Percentiles rank a stretch among this genome's conserved stretches.
Conservation (phyloP, 2,113 vertebrate genomes). For the zebrafish (Danio rerio) region GRCz12tu NC_133195.1:39804501-39805000, state of each 20-base stretch:
- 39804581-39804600: too few relatives aligned
- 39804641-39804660: background rate
- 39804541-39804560: too few relatives aligned
- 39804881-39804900: conserved; percentile 1
- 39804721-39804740: too few relatives aligned
- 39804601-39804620: too few relatives aligned
- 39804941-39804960: conserved; percentile 7
- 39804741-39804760: too few relatives aligned
- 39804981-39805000: conserved; percentile 28
- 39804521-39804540: too few relatives aligned
- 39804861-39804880: background rate
- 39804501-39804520: too few relatives aligned
- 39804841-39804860: background rate
- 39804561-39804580: too few relatives aligned
- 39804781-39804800: background rate
- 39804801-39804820: background rate
- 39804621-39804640: too few relatives aligned
- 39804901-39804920: conserved; percentile 10
- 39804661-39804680: background rate
- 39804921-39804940: conserved; percentile 13
- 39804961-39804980: conserved; percentile 45
- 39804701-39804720: too few relatives aligned
- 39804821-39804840: background rate
- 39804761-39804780: background rate
- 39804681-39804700: background rate